Conservation (phyloP, 2,797 vertebrate genomes). For the Neosilurus hyrtlii region DNA sequence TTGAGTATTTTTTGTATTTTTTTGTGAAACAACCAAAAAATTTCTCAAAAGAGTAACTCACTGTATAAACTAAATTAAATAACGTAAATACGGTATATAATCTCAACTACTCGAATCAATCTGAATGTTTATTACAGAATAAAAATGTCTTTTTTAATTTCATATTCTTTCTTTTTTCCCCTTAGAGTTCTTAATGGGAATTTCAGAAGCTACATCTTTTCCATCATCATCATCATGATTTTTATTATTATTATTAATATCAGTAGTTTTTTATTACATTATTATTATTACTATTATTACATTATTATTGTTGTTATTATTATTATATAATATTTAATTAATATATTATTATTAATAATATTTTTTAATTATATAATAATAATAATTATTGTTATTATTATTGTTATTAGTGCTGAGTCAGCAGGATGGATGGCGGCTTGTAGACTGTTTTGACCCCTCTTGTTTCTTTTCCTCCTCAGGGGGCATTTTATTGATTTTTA, state of each 20-base stretch:
- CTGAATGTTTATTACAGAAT: too few relatives aligned
- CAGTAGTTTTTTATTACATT: too few relatives aligned
- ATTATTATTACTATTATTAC: not conserved
- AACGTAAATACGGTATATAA: too few relatives aligned
- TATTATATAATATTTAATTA: too few relatives aligned
- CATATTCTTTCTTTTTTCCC: not conserved
- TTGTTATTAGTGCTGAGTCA: not conserved
- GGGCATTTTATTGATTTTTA: not conserved
- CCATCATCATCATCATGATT: not conserved
- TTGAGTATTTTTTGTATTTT: too few relatives aligned
- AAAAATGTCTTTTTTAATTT: not conserved
- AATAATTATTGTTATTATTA: not conserved
- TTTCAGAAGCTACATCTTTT: not conserved
- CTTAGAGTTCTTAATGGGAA: not conserved
- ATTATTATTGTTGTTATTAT: too few relatives aligned
- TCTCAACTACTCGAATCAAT: too few relatives aligned
- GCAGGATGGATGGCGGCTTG: too few relatives aligned
- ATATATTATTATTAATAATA: not conserved
- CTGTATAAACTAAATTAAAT: too few relatives aligned
- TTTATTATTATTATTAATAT: not conserved
- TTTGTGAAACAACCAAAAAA: too few relatives aligned
- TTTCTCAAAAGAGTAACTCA: too few relatives aligned
- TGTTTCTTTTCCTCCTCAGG: not conserved
- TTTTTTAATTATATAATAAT: too few relatives aligned
- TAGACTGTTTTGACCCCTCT: not conserved